Base-by-base conservation (phyloP, 2,113 vertebrate genomes). In the Malaclemys terrapin region DNA sequence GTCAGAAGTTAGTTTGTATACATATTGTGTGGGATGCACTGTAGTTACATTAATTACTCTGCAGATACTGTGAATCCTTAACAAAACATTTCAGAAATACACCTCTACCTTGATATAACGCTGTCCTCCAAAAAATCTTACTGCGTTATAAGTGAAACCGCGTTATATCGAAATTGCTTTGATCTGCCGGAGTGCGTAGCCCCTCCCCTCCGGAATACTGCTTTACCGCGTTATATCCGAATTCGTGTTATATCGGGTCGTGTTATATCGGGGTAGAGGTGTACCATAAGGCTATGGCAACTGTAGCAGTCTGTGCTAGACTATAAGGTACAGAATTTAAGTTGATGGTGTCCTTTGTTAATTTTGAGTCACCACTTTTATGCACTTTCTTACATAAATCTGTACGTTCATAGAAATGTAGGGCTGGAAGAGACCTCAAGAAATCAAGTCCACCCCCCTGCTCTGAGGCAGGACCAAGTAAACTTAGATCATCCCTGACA, bases 21-120 rank as follows among this genome's bases (percentile, higher is more conserved):
- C 84, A 82, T 95, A 65, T 96, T 65, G 59, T 52, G 84, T n/a
- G 52, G 91, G 88, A 89, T 80, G 80, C 84, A 91, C 76, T 91
- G 69, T 83, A 53, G 38, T 85, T 72, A 7, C 75, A 27, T 29
- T 85, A 81, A 82, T 89, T 93, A 88, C 84, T 65, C 79, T 65
- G 90, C 85, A 87, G 57, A 53, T 95, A 72, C 57, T 93, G 3
- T 1, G 50, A 57, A 82, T 84, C 91, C 92, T 78, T n/a, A 90
- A 82, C 49, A 53, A 91, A 95, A 85, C 49, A 72, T 72, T 72
- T 72, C 65, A 92, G 54, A 57, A 91, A 87, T 47, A 47, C 45
- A 47, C 45, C 45, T 47, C 45, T 47, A 47, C 45, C 45, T 47
- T 8, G 45, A 47, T 47, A 47, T 47, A 47, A 47, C 5, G 45